Evolutionary conservation across 2,113 vertebrate species (phyloP), one percentile per base, ranked within the genome.

Genomic region (Cheilinus undulatus): DNA sequence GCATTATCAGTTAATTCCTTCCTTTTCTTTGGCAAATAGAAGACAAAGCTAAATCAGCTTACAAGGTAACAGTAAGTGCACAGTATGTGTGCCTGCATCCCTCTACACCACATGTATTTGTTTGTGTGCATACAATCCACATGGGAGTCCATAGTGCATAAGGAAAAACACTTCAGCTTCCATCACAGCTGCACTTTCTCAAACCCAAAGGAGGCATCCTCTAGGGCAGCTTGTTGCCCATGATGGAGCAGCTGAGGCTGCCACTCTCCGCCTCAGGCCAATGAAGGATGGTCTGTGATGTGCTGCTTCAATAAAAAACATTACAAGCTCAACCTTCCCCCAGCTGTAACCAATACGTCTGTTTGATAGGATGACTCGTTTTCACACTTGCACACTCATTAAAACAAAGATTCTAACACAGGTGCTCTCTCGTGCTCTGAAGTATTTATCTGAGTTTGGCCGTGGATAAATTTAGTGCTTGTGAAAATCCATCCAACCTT

Each of bases 181-280:
- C 66, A 79, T 76, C 75, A 74, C 88, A 88, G 87, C 88, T 90
- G 83, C 63, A 68, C 67, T 56, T 20, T 56, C 72, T 88, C 43
- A 7, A 10, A 74, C 70, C 82, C 85, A 73, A 32, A 73, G 71
- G 69, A 81, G 69, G 53, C 17, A 5, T 82, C 80, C 82, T 86
- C 56, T 10, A 26, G 70, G 58, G 63, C 73, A 78, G 26, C 59
- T 48, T 30, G 60, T 78, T 73, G 69, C 76, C 82, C 69, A 13
- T 78, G 73, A 76, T 54, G 11, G 52, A 78, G 65, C 92, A 93
- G 89, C 90, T 93, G 91, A 90, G 86, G 53, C 87, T 67, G 90
- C 82, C 58, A 58, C 87, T 80, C 77, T 86, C 81, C 54, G 34
- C 67, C 74, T 68, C 67, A 58, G 54, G 72, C 72, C 80, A 88